phyloP scores from a whole-genome alignment of 2,113 vertebrate genomes.

The Acrocephalus kingi region DNA sequence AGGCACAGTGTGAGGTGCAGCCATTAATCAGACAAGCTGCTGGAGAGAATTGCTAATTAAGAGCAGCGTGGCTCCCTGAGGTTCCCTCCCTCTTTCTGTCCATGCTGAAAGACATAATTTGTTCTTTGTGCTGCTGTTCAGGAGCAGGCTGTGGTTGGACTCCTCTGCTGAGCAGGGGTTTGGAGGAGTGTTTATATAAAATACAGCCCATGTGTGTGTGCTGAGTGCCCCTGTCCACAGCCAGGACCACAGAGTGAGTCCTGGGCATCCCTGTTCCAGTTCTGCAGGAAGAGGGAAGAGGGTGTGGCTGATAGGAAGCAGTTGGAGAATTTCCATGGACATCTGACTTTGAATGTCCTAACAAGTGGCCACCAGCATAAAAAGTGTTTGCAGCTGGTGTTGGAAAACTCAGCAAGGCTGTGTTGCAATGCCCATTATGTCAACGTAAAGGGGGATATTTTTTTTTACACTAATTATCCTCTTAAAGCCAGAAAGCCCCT shows the following conservation, averaged over 20 bases:
- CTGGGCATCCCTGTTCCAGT: background rate
- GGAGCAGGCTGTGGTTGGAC: background rate
- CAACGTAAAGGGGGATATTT: background rate
- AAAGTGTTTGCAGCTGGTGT: background rate
- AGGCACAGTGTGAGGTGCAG: conserved; percentile 17
- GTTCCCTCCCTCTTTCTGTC: background rate
- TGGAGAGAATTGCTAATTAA: conserved; percentile 42
- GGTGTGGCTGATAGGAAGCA: background rate
- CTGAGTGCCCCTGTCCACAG: background rate
- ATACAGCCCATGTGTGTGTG: background rate
- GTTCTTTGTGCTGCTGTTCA: background rate
- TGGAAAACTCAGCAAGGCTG: background rate
- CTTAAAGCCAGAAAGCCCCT: background rate
- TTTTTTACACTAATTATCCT: background rate
- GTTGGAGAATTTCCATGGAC: background rate
- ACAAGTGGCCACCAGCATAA: background rate
- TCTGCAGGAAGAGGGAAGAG: background rate
- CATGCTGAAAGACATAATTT: background rate
- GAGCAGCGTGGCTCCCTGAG: background rate
- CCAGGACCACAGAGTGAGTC: background rate
- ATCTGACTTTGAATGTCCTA: background rate
- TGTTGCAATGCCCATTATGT: background rate
- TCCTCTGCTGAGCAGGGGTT: background rate
- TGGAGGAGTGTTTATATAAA: background rate
- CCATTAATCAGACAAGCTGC: conserved; percentile 41